phyloP scores from a whole-genome alignment of 2,113 vertebrate species.

The Sclerurus mexicanus region DNA sequence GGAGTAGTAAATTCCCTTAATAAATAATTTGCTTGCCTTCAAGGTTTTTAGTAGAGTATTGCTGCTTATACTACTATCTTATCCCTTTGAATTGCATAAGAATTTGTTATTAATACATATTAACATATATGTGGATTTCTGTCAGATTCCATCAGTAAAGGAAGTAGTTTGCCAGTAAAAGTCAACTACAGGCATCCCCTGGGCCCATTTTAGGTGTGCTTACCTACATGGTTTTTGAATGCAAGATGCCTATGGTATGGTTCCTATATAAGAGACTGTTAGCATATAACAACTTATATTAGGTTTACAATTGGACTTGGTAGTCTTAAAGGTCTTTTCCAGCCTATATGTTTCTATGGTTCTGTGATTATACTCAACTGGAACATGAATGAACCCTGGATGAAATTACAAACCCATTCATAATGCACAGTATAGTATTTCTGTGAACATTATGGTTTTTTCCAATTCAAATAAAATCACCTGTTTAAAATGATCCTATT shows the following conservation, averaged over 20 bases:
- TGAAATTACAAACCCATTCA: background rate
- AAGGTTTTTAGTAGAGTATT: background rate
- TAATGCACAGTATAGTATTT: background rate
- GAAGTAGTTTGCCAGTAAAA: background rate
- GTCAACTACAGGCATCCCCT: background rate
- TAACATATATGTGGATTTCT: background rate
- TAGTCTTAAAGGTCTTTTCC: background rate
- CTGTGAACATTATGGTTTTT: background rate
- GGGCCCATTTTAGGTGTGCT: too few species aligned
- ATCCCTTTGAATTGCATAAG: background rate
- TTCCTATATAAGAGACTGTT: background rate
- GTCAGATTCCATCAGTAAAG: background rate
- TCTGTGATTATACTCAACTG: background rate
- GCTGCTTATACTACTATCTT: background rate
- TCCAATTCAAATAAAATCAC: background rate
- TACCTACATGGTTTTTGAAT: rapidly evolving
- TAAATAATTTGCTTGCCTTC: background rate
- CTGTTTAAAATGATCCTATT: background rate
- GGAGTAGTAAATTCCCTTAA: background rate
- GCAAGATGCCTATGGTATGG: background rate
- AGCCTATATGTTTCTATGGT: background rate
- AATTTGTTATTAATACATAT: background rate
- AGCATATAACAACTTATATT: background rate
- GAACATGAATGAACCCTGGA: background rate
- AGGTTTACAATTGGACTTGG: rapidly evolving